phyloP scores from a whole-genome alignment of 2,113 vertebrate species.

The Pongo abelii region DNA sequence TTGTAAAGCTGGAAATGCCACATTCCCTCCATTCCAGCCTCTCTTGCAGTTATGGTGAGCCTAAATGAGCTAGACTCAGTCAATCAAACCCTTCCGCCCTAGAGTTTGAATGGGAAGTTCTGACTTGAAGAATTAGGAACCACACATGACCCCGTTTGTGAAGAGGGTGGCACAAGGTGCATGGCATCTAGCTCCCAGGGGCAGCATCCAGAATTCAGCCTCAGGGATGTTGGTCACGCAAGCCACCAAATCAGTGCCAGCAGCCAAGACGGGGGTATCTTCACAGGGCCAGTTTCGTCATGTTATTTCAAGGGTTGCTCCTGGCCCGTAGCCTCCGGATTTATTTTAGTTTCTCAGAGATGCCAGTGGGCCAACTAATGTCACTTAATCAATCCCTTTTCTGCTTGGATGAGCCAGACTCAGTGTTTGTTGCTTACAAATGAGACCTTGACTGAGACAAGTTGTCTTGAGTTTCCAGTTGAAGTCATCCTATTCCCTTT shows the following conservation, averaged over 20 bases:
- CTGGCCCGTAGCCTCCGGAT: not conserved
- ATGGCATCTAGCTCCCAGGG: not conserved
- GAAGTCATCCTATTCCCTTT: not conserved
- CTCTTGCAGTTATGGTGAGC: not conserved
- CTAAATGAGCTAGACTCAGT: not conserved
- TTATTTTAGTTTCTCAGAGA: not conserved
- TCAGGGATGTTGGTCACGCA: not conserved
- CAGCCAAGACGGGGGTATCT: fast-evolving
- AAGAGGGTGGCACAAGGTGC: not conserved
- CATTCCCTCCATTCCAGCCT: not conserved
- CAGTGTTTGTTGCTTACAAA: not conserved
- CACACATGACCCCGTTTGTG: not conserved
- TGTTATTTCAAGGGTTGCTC: not conserved
- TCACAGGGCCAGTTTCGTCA: not conserved
- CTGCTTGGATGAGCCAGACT: not conserved
- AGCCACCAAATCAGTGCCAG: too few species aligned
- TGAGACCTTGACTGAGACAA: not conserved
- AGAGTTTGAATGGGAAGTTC: not conserved
- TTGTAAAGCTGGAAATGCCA: not conserved
- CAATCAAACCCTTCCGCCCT: not conserved
- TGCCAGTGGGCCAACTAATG: not conserved
- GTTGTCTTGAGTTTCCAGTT: not conserved
- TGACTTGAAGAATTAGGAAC: not conserved
- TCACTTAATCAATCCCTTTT: not conserved
- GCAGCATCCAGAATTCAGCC: not conserved